These are phyloP conservation scores for Busseola fusca DNA, from an alignment of 2,888 invertebrate genomes.

Conservation along the genomic window DNA sequence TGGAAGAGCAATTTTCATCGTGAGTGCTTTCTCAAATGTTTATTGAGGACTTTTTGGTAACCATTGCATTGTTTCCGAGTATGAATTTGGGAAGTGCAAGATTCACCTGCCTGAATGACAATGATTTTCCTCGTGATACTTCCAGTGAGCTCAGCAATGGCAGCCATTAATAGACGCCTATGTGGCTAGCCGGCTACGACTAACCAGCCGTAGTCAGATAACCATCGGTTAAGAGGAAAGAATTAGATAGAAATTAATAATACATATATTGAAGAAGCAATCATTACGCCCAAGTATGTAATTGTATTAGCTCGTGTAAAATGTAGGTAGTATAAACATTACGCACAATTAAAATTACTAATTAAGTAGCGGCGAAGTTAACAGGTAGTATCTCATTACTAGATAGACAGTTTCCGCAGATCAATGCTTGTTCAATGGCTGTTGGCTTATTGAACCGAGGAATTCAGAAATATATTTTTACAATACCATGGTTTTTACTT, in stretches of 20 bases:
- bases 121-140: background rate
- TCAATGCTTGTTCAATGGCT: conserved; percentile 13
- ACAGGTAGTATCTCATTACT: conserved; percentile 42
- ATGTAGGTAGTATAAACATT: background rate
- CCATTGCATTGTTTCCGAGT: background rate
- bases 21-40: background rate
- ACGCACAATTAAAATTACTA: conserved; percentile 30
- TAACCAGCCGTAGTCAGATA: too few species aligned
- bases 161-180: conserved; percentile 10
- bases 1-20: background rate
- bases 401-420: conserved; percentile 44
- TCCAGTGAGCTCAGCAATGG: background rate
- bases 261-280: background rate
- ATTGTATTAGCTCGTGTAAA: conserved; percentile 1
- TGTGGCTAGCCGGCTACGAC: conserved; percentile 8
- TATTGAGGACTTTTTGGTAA: background rate
- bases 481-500: background rate
- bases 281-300: background rate
- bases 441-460: background rate
- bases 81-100: conserved; percentile 4
- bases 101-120: background rate
- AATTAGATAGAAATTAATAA: background rate
- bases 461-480: background rate
- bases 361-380: conserved; percentile 31
- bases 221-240: conserved; percentile 11